These are phyloP conservation scores for Salticus scenicus DNA, from an alignment of 2,888 invertebrate genomes.

Conservation along the genomic window DNA sequence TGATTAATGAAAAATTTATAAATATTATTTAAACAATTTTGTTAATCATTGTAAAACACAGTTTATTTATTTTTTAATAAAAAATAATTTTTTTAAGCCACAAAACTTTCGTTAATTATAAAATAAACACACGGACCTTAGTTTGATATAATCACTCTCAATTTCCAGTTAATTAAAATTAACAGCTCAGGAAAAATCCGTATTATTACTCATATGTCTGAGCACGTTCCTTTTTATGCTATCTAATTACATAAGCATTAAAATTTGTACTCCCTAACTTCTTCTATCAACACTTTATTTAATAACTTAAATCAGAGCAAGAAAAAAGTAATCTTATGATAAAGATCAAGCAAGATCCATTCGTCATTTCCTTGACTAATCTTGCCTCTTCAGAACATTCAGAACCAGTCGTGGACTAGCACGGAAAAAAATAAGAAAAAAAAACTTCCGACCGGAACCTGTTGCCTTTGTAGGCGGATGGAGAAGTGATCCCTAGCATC, in stretches of 20 bases:
- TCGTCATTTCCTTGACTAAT: neutral
- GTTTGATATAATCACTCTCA: too few relatives aligned
- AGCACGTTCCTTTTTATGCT: neutral
- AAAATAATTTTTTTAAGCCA: too few relatives aligned
- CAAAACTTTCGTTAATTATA: too few relatives aligned
- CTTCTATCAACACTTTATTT: neutral
- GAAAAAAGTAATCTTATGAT: neutral
- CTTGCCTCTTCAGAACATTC: neutral
- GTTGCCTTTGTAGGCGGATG: constrained; percentile 32
- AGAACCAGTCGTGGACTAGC: constrained; percentile 5
- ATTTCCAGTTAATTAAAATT: neutral
- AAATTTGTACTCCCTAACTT: neutral
- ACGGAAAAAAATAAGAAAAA: neutral
- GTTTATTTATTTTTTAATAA: too few relatives aligned
- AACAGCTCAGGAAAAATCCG: neutral
- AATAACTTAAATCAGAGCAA: neutral
- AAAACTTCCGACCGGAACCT: constrained; percentile 37
- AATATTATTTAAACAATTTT: too few relatives aligned
- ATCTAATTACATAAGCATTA: constrained; percentile 2
- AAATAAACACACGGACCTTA: too few relatives aligned
- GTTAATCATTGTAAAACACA: too few relatives aligned
- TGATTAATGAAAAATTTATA: too few relatives aligned
- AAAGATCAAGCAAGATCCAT: neutral
- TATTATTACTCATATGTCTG: too few relatives aligned
- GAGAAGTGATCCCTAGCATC: constrained; percentile 30